phyloP scores from a whole-genome alignment of 2,888 invertebrate genomes.

The Torymus aiolomorphi region DNA sequence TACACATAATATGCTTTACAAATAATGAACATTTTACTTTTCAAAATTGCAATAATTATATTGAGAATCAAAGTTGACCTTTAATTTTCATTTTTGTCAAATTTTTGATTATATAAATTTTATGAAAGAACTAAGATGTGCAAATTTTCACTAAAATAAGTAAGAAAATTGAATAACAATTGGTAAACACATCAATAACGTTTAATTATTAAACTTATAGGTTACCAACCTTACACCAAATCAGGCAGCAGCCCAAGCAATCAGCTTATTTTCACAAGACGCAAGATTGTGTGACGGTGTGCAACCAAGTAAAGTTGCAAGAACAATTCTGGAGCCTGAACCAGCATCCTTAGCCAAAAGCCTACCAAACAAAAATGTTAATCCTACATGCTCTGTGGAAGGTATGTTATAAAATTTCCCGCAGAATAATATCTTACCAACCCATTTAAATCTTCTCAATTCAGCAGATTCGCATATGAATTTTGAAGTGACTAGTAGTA shows the following conservation, averaged over 20 bases:
- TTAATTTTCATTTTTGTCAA: too few relatives aligned
- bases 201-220: constrained; percentile 70
- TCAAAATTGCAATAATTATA: too few relatives aligned
- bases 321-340: constrained; percentile 77
- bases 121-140: too few relatives aligned
- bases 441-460: background rate
- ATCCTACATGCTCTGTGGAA: constrained; percentile 74
- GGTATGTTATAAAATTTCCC: constrained; percentile 62
- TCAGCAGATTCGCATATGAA: constrained; percentile 17
- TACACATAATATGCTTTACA: too few relatives aligned
- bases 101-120: too few relatives aligned
- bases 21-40: too few relatives aligned
- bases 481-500: constrained; percentile 30
- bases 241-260: constrained; percentile 93
- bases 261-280: constrained; percentile 90
- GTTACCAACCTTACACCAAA: constrained; percentile 87
- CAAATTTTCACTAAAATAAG: too few relatives aligned
- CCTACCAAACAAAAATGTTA: constrained; percentile 73
- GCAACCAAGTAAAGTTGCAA: constrained; percentile 84
- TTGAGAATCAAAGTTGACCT: too few relatives aligned
- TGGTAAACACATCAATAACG: too few relatives aligned
- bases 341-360: constrained; percentile 73
- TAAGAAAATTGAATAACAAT: too few relatives aligned
- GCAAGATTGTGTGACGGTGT: constrained; percentile 87
- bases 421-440: background rate